A percentile compares a stretch with the other conserved stretches of the same genome.
phyloP scores from a whole-genome alignment of 2,888 invertebrate species.

The Galerucella calmariensis region DNA sequence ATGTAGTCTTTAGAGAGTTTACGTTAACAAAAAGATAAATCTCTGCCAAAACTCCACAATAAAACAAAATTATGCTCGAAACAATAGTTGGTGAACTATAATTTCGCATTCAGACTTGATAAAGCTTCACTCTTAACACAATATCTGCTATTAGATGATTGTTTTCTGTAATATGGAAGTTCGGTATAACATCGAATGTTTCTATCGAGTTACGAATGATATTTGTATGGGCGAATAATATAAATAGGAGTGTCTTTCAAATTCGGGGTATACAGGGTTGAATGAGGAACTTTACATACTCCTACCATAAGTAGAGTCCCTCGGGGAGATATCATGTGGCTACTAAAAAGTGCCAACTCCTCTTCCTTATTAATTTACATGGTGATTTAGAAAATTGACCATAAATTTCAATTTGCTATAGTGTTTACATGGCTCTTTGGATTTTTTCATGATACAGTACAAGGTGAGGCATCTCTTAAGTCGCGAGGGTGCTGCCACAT shows the following conservation, averaged over 20 bases:
- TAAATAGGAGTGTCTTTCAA: neutral
- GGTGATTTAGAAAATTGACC: no score
- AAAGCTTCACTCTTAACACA: conserved; percentile 10
- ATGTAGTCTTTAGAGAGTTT: conserved; percentile 1
- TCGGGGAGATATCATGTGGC: no score
- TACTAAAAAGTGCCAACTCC: no score
- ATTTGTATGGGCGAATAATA: neutral
- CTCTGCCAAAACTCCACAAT: conserved; percentile 1
- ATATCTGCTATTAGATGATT: conserved; percentile 25
- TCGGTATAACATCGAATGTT: neutral
- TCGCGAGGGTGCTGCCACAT: no score
- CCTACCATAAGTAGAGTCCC: no score
- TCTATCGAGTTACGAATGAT: neutral
- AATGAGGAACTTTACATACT: no score
- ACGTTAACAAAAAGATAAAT: neutral
- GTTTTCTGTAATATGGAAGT: conserved; percentile 3
- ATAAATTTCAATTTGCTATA: no score
- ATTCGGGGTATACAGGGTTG: no score
- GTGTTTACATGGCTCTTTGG: no score
- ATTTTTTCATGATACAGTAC: no score
- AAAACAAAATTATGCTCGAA: conserved; percentile 1
- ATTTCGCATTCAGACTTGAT: conserved; percentile 30
- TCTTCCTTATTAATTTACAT: no score
- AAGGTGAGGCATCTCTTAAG: no score
- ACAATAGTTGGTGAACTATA: conserved; percentile 20